Conservation (phyloP, 1,140 invertebrate species). For the Drosophila arawakana region DNA sequence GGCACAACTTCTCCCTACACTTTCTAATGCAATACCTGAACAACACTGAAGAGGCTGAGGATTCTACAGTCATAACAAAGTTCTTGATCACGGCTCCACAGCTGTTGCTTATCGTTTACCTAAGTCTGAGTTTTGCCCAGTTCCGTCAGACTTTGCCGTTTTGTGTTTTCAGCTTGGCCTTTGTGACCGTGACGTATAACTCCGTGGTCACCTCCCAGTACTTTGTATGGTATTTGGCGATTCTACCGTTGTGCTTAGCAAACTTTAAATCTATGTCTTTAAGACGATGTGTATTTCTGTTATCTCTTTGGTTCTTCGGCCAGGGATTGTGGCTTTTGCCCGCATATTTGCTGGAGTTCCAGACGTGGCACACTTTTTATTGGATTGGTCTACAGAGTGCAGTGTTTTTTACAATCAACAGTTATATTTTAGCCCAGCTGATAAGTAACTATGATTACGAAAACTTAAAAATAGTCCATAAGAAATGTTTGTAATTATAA, state of each 20-base stretch:
- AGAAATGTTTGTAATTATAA: constrained; percentile 57
- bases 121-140: constrained; percentile 89
- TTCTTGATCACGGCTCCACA: constrained; percentile 91
- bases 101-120: constrained; percentile 88
- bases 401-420: constrained; percentile 91
- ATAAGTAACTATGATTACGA: constrained; percentile 86
- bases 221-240: constrained; percentile 97
- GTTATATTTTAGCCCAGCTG: constrained; percentile 89
- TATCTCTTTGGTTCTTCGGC: constrained; percentile 90
- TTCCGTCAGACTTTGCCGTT: constrained; percentile 91
- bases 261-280: constrained; percentile 86
- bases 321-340: constrained; percentile 95
- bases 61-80: constrained; percentile 87
- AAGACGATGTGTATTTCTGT: constrained; percentile 85
- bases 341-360: constrained; percentile 96
- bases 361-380: constrained; percentile 92
- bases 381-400: constrained; percentile 92
- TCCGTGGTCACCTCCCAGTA: constrained; percentile 99
- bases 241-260: constrained; percentile 92
- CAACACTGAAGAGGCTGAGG: constrained; percentile 84
- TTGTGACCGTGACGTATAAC: constrained; percentile 97
- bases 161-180: constrained; percentile 93
- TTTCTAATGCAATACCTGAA: constrained; percentile 97
- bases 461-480: constrained; percentile 64
- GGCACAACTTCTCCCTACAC: constrained; percentile 99